Conservation (phyloP, 2,113 vertebrate species). For the Lamprologus lemairii region DNA sequence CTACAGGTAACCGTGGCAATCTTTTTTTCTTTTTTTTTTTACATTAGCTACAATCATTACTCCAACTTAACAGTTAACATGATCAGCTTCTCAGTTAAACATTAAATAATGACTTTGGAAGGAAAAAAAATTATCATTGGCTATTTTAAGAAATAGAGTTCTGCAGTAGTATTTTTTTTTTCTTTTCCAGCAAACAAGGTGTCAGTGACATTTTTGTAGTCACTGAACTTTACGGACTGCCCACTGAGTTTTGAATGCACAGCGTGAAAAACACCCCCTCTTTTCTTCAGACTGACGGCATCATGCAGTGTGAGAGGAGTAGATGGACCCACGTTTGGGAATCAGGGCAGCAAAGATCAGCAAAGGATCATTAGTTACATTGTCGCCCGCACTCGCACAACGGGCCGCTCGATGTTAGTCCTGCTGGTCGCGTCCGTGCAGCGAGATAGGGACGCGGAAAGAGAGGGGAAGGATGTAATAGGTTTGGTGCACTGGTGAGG, state of each 20-base stretch:
- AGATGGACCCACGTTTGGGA: not conserved
- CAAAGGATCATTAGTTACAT: constrained; percentile 18
- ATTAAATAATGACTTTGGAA: not conserved
- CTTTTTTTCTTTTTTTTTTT: not conserved
- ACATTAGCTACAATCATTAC: not conserved
- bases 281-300: not conserved
- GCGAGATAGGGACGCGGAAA: not conserved
- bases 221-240: not conserved
- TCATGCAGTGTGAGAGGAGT: constrained; percentile 24
- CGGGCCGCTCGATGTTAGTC: constrained; percentile 5
- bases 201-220: not conserved
- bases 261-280: not conserved
- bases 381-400: not conserved
- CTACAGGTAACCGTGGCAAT: not conserved
- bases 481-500: not conserved
- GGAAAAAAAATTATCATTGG: not conserved
- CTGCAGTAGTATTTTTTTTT: not conserved
- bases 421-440: not conserved
- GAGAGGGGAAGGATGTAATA: not conserved
- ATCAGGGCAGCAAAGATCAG: not conserved
- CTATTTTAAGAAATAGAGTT: not conserved
- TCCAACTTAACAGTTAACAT: not conserved
- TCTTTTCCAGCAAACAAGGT: not conserved
- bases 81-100: not conserved
- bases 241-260: not conserved